phyloP scores from a whole-genome alignment of 2,113 vertebrate species.

The Scatophagus argus region DNA sequence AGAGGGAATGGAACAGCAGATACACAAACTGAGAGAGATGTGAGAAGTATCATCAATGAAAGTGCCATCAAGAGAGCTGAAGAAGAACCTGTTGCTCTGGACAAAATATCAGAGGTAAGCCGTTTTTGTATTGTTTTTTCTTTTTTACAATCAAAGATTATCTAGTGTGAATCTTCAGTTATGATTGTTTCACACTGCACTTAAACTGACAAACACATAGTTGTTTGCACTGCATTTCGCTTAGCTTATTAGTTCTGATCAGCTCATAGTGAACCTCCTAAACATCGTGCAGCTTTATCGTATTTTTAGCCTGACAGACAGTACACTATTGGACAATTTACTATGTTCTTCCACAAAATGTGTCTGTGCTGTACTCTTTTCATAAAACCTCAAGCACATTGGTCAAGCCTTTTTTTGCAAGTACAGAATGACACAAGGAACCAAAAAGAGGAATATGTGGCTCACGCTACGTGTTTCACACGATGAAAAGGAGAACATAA shows the following conservation, averaged over 20 bases:
- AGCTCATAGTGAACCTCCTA: not conserved
- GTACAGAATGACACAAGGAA: slow-evolving; percentile 17
- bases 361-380: slow-evolving; percentile 7
- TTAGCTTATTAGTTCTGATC: not conserved
- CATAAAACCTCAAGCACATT: slow-evolving; percentile 12
- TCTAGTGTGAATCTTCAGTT: not conserved
- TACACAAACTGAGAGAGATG: slow-evolving; percentile 8
- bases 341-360: not conserved
- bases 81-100: slow-evolving; percentile 10
- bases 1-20: slow-evolving; percentile 10
- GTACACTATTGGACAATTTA: not conserved
- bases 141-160: not conserved
- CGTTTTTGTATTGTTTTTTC: not conserved
- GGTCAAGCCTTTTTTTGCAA: slow-evolving; percentile 30
- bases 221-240: not conserved
- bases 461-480: slow-evolving; percentile 18
- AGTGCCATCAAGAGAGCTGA: not conserved
- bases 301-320: not conserved
- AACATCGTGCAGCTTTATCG: not conserved
- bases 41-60: slow-evolving; percentile 11
- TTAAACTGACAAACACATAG: not conserved
- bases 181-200: not conserved
- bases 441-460: slow-evolving; percentile 61
- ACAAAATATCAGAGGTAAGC: slow-evolving; percentile 63
- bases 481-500: slow-evolving; percentile 50